A percentile compares a stretch with the other conserved stretches of the same genome.
Conservation (phyloP, 1,140 invertebrate species). For the Wasmannia auropunctata region DNA sequence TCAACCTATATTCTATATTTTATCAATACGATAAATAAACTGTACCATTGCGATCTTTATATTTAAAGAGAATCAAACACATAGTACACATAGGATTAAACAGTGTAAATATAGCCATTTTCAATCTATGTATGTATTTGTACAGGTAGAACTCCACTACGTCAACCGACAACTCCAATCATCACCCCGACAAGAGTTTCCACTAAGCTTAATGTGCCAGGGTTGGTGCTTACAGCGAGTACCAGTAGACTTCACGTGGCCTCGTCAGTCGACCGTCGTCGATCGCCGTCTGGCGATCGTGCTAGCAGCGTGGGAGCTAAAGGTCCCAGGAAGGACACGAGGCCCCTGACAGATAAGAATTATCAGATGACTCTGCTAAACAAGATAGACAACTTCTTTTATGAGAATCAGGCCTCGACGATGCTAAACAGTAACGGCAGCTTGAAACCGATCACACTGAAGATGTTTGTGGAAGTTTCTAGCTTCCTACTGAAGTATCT, state of each 20-base stretch:
- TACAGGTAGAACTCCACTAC: slow-evolving; percentile 64
- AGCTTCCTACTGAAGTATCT: slow-evolving; percentile 73
- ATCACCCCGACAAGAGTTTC: slow-evolving; percentile 48
- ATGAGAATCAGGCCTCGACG: slow-evolving; percentile 58
- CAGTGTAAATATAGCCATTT: too few species aligned
- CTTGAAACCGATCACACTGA: slow-evolving; percentile 80
- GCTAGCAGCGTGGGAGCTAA: slow-evolving; percentile 69
- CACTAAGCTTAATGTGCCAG: background rate
- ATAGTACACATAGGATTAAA: too few species aligned
- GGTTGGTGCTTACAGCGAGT: slow-evolving; percentile 35
- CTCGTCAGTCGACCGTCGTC: slow-evolving; percentile 32
- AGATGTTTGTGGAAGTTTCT: slow-evolving; percentile 80
- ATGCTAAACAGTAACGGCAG: slow-evolving; percentile 79
- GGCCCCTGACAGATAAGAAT: slow-evolving; percentile 78
- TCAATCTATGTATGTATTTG: background rate
- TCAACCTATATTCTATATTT: too few species aligned
- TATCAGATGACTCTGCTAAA: slow-evolving; percentile 77
- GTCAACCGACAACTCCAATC: slow-evolving; percentile 60
- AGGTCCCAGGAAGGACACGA: slow-evolving; percentile 77
- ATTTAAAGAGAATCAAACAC: too few species aligned
- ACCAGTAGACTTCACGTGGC: slow-evolving; percentile 42
- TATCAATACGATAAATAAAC: too few species aligned
- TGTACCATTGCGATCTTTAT: too few species aligned
- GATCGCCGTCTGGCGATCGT: slow-evolving; percentile 78
- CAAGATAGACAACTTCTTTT: slow-evolving; percentile 80